These are phyloP conservation scores for Homarus gammarus DNA, from an alignment of 2,888 invertebrate species.

Conservation along the genomic window DNA sequence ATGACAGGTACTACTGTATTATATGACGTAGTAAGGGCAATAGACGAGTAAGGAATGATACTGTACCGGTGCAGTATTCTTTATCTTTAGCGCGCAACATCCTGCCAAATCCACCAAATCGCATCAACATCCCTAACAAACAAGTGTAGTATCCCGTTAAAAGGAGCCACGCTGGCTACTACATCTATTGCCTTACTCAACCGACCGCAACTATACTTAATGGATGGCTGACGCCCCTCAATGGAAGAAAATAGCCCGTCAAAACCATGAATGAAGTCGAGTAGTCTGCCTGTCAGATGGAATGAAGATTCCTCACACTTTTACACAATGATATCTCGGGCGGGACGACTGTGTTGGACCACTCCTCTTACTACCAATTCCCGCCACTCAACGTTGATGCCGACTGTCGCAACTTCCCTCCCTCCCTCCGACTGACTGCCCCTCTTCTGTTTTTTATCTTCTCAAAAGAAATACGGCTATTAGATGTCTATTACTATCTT, in stretches of 20 bases:
- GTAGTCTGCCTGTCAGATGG: neutral
- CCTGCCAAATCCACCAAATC: too few relatives aligned
- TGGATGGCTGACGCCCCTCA: neutral
- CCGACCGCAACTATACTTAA: neutral
- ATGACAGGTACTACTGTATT: too few relatives aligned
- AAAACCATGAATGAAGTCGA: neutral
- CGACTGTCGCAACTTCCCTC: neutral
- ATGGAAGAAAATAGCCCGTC: neutral
- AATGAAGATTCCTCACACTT: conserved; percentile 12
- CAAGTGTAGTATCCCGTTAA: too few relatives aligned
- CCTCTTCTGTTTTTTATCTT: neutral
- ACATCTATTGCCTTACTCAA: neutral
- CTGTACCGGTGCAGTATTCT: too few relatives aligned
- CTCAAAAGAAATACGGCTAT: too few relatives aligned
- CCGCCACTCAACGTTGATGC: neutral
- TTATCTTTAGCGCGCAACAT: too few relatives aligned
- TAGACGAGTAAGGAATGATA: too few relatives aligned
- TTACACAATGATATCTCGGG: neutral
- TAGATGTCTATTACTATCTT: too few relatives aligned
- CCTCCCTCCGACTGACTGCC: neutral
- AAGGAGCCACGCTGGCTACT: too few relatives aligned
- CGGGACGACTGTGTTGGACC: neutral
- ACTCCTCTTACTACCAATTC: conserved; percentile 1
- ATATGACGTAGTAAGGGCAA: too few relatives aligned
- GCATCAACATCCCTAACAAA: too few relatives aligned